Evolutionary conservation across 2,797 vertebrate genomes (phyloP), one percentile per base, ranked within the genome.

Genomic region (Lithobates pipiens): DNA sequence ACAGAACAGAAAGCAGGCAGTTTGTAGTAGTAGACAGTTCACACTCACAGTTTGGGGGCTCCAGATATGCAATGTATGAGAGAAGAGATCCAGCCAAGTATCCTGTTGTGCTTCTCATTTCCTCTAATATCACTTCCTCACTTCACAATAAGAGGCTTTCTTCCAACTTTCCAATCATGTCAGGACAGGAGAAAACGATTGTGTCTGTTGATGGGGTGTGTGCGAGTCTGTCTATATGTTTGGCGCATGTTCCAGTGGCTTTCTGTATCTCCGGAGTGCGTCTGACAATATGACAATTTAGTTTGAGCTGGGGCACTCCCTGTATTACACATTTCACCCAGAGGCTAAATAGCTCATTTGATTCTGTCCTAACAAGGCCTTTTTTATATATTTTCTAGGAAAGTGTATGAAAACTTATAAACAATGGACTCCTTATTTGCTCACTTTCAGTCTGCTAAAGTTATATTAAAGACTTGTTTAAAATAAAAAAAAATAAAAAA

Each of bases 21-120:
- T 46, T 29, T 29, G 5, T 7, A 61, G 13, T 36, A 75, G 44
- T 75, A 0, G 36, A 10, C 18, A 29, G 63, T 9, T 10, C 15
- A 57, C 67, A 76, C 69, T 50, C 44, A 72, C 75, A 18, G 65
- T 36, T 65, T 82, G 34, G 65, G 8, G 70, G 90, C 50, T 95
- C 96, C 63, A 74, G 42, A 76, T 91, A 97, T 96, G 90, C 89
- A 96, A 81, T 96, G 95, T 91, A 96, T 95, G 88, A 90, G 90
- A 85, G 92, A 95, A 0, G 86, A 93, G 78, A 94, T 96, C 80
- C 89, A 89, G 81, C 94, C 95, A 86, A 93, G 92, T 70, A 94
- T 86, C 85, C 85, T 83, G 85, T 67, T 25, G 54, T 76, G 44
- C 74, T 77, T 80, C 68, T 83, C 75, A 81, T 81, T 77, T 83